phyloP scores from a whole-genome alignment of 2,888 invertebrate genomes.

The Cryptocephalus primarius region DNA sequence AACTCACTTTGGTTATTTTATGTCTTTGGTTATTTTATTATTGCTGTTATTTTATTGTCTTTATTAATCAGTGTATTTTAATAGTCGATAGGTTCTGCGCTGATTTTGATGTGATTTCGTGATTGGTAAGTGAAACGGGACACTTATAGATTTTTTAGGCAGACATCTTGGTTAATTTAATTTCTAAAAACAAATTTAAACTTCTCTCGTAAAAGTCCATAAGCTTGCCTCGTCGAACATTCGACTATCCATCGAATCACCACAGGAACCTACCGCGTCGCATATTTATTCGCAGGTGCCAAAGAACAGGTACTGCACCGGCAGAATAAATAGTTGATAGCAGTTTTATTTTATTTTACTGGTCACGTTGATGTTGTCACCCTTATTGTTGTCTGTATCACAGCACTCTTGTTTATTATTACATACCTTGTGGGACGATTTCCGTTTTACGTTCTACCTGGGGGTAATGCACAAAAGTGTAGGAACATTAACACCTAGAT shows the following conservation, averaged over 20 bases:
- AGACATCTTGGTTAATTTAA: no score
- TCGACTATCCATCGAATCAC: not conserved
- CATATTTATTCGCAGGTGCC: no score
- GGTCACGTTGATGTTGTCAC: slow-evolving; percentile 33
- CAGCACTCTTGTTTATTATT: slow-evolving; percentile 20
- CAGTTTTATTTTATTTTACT: slow-evolving; percentile 19
- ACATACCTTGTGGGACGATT: not conserved
- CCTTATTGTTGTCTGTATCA: slow-evolving; percentile 32
- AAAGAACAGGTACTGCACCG: no score
- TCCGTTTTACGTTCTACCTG: no score
- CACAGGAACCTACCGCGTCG: slow-evolving; percentile 5
- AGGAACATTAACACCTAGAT: no score
- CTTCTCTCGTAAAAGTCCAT: no score
- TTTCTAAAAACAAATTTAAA: no score
- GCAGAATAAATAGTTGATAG: slow-evolving; percentile 4
- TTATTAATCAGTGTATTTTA: slow-evolving; percentile 7
- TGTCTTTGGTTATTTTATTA: slow-evolving; percentile 15
- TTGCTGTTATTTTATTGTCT: slow-evolving; percentile 8
- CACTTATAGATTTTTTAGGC: no score
- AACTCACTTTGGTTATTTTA: slow-evolving; percentile 18
- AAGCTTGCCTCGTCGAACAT: no score
- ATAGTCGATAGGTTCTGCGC: slow-evolving; percentile 5
- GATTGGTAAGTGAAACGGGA: no score
- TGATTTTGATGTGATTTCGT: slow-evolving; percentile 8
- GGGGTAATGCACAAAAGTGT: no score